Conservation (phyloP, 2,113 vertebrate genomes). For the Nesogale talazaci region DNA sequence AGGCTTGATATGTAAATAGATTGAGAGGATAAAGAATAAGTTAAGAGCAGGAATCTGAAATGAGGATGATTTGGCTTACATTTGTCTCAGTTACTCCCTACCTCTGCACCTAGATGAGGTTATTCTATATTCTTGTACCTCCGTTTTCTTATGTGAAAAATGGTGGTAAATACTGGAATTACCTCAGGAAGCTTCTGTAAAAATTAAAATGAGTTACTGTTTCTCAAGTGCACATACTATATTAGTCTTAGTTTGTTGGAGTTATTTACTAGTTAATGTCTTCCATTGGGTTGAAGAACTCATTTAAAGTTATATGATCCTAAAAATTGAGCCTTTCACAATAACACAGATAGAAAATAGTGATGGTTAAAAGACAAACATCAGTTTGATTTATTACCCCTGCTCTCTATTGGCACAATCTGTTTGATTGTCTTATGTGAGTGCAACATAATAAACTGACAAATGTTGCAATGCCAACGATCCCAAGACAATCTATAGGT, state of each 20-base stretch:
- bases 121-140: not conserved
- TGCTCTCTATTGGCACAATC: not conserved
- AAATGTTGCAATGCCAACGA: no score
- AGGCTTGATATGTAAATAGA: not conserved
- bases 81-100: not conserved
- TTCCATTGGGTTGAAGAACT: not conserved
- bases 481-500: no score
- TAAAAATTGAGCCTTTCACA: not conserved
- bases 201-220: not conserved
- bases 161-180: not conserved
- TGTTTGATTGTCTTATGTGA: conserved; percentile 3
- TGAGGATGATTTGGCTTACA: not conserved
- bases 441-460: not conserved
- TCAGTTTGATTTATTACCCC: not conserved
- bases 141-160: not conserved
- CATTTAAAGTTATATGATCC: not conserved
- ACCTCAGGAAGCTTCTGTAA: not conserved
- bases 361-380: not conserved
- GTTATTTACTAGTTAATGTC: not conserved
- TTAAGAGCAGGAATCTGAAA: not conserved
- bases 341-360: not conserved
- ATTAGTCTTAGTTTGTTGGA: conserved; percentile 8
- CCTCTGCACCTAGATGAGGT: not conserved
- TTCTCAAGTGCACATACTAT: not conserved
- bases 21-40: not conserved